A percentile compares a stretch with the other conserved stretches of the same genome.
These are phyloP conservation scores for Lepilemur septentrionalis DNA, from an alignment of 2,797 vertebrate genomes.

Conservation along the genomic window DNA sequence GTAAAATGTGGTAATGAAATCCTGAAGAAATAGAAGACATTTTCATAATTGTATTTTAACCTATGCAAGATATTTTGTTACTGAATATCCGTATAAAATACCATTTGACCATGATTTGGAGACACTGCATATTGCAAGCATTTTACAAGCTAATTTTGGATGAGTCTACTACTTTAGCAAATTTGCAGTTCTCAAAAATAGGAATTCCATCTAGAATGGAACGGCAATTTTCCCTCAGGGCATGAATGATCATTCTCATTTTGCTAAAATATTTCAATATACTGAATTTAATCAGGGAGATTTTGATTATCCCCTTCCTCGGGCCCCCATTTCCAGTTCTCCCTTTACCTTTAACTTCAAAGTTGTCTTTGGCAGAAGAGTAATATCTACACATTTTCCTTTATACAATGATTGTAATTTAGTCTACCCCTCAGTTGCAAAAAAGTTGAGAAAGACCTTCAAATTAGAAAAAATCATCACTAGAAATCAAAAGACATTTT, in stretches of 20 bases:
- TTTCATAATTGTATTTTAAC: constrained; percentile 58
- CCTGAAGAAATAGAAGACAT: constrained; percentile 31
- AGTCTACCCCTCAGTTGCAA: constrained; percentile 55
- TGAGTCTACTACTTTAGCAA: constrained; percentile 65
- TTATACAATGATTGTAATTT: constrained; percentile 50
- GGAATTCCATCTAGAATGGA: constrained; percentile 64
- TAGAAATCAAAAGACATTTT: constrained; percentile 70
- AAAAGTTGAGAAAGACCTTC: constrained; percentile 72
- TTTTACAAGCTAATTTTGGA: constrained; percentile 75
- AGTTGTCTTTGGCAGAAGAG: constrained; percentile 55
- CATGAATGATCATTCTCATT: constrained; percentile 61
- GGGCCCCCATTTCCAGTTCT: background rate
- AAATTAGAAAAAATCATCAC: constrained; percentile 73
- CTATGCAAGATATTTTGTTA: constrained; percentile 47
- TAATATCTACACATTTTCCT: constrained; percentile 55
- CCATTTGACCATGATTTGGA: constrained; percentile 47
- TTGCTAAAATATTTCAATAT: constrained; percentile 63
- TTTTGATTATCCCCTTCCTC: constrained; percentile 58
- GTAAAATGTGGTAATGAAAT: constrained; percentile 50
- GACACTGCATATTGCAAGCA: constrained; percentile 54
- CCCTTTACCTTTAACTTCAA: background rate
- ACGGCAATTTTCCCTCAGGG: constrained; percentile 60
- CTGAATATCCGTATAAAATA: constrained; percentile 28
- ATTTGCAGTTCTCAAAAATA: constrained; percentile 74
- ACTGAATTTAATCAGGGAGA: background rate